Percentiles rank a stretch among this genome's conserved stretches.
Evolutionary conservation across 2,797 vertebrate species (phyloP).

Genomic region (Intellagama lesueurii): DNA sequence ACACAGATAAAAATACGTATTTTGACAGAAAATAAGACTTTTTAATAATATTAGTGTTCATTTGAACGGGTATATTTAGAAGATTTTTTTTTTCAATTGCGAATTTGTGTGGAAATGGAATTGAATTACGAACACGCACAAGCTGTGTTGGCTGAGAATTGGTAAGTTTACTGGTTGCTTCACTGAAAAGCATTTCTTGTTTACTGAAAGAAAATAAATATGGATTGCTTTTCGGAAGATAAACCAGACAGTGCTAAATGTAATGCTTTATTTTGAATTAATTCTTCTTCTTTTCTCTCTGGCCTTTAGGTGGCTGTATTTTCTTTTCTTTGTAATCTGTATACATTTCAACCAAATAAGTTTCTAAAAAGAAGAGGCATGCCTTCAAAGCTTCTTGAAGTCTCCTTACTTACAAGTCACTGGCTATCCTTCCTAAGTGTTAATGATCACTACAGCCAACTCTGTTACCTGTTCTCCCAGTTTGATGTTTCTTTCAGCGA

Average conservation of each 20-base stretch:
- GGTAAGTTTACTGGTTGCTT: neutral
- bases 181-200: neutral
- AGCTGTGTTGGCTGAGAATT: neutral
- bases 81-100: neutral
- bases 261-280: neutral
- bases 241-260: neutral
- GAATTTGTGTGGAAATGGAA: neutral
- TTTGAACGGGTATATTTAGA: neutral
- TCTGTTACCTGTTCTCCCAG: constrained; percentile 43
- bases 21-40: neutral
- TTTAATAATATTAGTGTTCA: neutral
- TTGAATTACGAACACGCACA: neutral
- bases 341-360: neutral
- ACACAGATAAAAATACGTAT: neutral
- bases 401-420: neutral
- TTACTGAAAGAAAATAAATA: neutral
- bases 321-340: neutral
- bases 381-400: neutral
- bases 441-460: constrained; percentile 32
- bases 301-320: neutral
- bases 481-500: constrained; percentile 5
- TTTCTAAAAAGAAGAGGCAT: neutral
- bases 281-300: neutral
- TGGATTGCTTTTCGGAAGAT: neutral
- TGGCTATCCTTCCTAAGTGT: constrained; percentile 12